Evolutionary conservation across 2,888 invertebrate genomes (phyloP), one percentile per base, ranked within the genome.

Genomic region (Drosophila dives): DNA sequence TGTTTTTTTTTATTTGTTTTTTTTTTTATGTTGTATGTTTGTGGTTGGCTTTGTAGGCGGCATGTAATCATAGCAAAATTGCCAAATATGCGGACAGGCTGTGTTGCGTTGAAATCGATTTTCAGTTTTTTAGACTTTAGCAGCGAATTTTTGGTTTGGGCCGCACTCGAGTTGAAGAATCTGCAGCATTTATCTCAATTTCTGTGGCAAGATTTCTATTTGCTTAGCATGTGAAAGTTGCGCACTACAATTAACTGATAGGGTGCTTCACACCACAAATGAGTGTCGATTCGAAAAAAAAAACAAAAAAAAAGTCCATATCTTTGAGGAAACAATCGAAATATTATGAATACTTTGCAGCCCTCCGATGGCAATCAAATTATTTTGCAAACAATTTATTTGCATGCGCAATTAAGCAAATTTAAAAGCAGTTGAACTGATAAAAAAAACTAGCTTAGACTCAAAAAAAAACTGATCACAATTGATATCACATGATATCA

Each of bases 11-110:
- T n/a, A 10, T 40, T n/a, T 10, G 2, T 40, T 10, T 4, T n/a
- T n/a, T 40, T n/a, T 20, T 23, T 7, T 20, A 29, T 29, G 29
- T 29, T 40, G 23, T 65, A 38, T 45, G 42, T 50, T 67, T 72
- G 64, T 26, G 55, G 80, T 53, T 48, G 53, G 23, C 38, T 58
- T 58, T 70, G 71, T 72, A 67, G 72, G 69, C 58, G 63, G 55
- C 69, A 66, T 81, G 73, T 73, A 72, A 75, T 75, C 70, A 85
- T 71, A 69, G 74, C 29, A 70, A 70, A 81, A 87, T 81, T 68
- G 72, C 75, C 69, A 82, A 87, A 82, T 68, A 64, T 63, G 80
- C 60, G 50, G 53, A 29, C 42, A 36, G 79, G 54, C 17, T 59
- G 45, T 67, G 36, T 17, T 36, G 15, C 17, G 23, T 45, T 15